Evolutionary conservation across 1,140 invertebrate genomes (phyloP), one percentile per base, ranked within the genome.

Genomic region (Ooceraea biroi): DNA sequence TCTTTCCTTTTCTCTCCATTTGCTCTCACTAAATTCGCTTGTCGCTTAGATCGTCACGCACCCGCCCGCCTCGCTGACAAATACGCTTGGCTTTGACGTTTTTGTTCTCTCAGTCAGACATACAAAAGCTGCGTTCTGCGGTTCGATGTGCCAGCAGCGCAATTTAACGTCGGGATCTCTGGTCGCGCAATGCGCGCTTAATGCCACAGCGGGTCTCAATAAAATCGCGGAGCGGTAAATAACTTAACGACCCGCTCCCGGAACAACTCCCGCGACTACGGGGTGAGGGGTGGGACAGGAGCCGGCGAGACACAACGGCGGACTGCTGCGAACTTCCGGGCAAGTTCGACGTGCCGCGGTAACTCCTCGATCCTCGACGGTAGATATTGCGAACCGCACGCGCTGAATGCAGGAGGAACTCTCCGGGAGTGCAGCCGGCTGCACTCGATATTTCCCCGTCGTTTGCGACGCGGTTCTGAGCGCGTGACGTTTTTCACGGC

Each of bases 181-280:
- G 36, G 7, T 36, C 36, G 61, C 14, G 76, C 41, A 69, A 78
- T 44, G 63, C 63, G 50, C 19, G 48, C 50, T 78, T 78, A 78
- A 78, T 63, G 76, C 76, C 63, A 36, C 36, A 30, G 50, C 36
- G 65, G 65, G 46, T 80, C 76, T 80, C 76, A 80, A 71, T 80
- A 80, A 80, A 80, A 80, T 80, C 76, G 76, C 36, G 65, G 44
- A 14, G 76, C 76, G 69, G 65, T 80, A 80, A 80, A 80, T 71
- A 80, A 80, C 65, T 69, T 69, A 69, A 80, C 76, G 76, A 63
- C 50, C 46, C 73, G 66, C 44, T 25, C 25, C 52, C 19, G 22
- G 76, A 36, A 80, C 76, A 69, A 48, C 48, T 68, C 76, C 36
- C 63, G 50, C 50, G 50, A 36, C 2, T 36, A 36, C 2, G 36